Evolutionary conservation across 2,113 vertebrate species (phyloP).

Genomic region (Rhegmatorhina hoffmannsi): DNA sequence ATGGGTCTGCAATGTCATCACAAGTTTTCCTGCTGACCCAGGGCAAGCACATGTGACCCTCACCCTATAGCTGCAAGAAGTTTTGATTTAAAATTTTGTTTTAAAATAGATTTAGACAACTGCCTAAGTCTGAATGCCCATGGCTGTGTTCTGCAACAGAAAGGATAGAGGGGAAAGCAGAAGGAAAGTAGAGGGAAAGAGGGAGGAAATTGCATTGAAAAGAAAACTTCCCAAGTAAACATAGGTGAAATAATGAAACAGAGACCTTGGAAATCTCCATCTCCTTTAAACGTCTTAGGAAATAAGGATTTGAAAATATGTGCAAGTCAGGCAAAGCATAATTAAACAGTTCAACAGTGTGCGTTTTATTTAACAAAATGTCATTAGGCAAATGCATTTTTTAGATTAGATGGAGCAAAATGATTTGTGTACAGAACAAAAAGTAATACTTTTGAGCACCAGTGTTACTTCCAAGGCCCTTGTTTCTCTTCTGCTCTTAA

Average conservation of each 20-base stretch:
- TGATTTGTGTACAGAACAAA: not conserved
- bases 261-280: not conserved
- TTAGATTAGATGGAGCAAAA: not conserved
- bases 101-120: slow-evolving; percentile 50
- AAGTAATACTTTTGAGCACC: not conserved
- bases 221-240: not conserved
- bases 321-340: not conserved
- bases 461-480: not conserved
- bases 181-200: not conserved
- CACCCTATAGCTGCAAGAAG: not conserved
- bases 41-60: not conserved
- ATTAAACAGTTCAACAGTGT: slow-evolving; percentile 15
- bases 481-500: not conserved
- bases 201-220: not conserved
- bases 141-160: not conserved
- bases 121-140: slow-evolving; percentile 14
- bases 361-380: slow-evolving; percentile 22
- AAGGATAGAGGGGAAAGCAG: not conserved
- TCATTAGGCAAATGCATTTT: not conserved
- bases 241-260: not conserved
- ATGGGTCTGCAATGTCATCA: not conserved
- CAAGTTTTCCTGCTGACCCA: not conserved
- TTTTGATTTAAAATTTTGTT: slow-evolving; percentile 32
- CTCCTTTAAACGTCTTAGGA: slow-evolving; percentile 14
- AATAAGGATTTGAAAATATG: slow-evolving; percentile 26